Evolutionary conservation across 1,140 invertebrate species (phyloP).

Genomic region (Drosophila pectinifera): DNA sequence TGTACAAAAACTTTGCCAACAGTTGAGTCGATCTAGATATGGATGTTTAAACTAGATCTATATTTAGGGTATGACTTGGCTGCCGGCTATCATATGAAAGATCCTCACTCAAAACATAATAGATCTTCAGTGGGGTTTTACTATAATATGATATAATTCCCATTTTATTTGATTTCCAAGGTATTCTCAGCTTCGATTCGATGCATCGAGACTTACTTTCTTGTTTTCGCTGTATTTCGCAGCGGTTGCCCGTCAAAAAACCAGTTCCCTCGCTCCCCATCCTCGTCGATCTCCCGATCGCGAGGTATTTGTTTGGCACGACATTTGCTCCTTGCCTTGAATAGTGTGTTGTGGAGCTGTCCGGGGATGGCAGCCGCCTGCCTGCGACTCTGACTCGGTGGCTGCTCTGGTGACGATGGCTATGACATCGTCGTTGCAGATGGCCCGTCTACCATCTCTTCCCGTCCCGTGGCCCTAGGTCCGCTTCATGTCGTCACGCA

Average conservation of each 20-base stretch:
- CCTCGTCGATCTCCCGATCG: constrained; percentile 57
- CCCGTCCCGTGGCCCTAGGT: constrained; percentile 9
- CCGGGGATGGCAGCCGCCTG: constrained; percentile 22
- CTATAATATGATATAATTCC: too few species aligned
- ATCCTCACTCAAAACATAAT: too few species aligned
- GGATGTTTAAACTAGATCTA: not conserved
- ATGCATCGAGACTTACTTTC: constrained; percentile 4
- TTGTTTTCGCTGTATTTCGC: constrained; percentile 44
- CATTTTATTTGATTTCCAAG: not conserved
- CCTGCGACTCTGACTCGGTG: constrained; percentile 32
- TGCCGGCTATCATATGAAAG: not conserved
- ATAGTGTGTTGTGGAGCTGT: constrained; percentile 20
- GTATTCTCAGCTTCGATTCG: constrained; percentile 12
- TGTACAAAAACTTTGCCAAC: not conserved
- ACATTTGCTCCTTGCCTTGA: constrained; percentile 70
- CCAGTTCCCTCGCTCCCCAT: constrained; percentile 56
- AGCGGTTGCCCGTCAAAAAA: constrained; percentile 42
- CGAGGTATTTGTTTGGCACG: constrained; percentile 78
- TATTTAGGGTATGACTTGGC: not conserved
- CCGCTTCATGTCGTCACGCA: constrained; percentile 79
- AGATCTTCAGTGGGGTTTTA: not conserved
- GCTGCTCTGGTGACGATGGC: constrained; percentile 43
- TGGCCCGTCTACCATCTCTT: not conserved
- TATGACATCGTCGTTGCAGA: constrained; percentile 37
- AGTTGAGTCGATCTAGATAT: not conserved